Conservation (phyloP, 1,140 invertebrate genomes). For the Eufriesea mexicana region DNA sequence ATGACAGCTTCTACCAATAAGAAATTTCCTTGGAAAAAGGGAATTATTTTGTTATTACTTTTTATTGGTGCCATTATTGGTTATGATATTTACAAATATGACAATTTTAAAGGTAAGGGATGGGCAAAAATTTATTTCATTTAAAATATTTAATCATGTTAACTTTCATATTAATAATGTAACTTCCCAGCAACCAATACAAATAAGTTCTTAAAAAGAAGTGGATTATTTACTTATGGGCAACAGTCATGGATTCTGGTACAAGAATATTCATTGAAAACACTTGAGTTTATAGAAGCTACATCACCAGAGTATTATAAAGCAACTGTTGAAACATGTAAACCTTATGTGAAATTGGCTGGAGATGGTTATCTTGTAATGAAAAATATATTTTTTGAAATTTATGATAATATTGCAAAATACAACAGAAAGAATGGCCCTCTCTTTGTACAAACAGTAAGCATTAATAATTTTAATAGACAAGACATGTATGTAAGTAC, state of each 20-base stretch:
- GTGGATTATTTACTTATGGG: conserved; percentile 84
- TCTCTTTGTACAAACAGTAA: conserved; percentile 83
- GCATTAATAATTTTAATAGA: conserved; percentile 66
- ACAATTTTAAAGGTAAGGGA: conserved; percentile 77
- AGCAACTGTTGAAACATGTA: conserved; percentile 81
- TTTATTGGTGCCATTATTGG: conserved; percentile 73
- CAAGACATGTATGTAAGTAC: not conserved
- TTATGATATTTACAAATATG: conserved; percentile 78
- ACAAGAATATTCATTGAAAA: conserved; percentile 83
- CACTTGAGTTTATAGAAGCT: conserved; percentile 85
- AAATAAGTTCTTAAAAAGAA: conserved; percentile 84
- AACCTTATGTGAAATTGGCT: conserved; percentile 85
- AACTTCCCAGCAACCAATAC: conserved; percentile 80
- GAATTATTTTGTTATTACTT: conserved; percentile 75
- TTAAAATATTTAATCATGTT: not conserved
- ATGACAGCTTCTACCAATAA: conserved; percentile 76
- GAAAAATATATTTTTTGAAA: conserved; percentile 81
- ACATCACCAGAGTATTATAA: conserved; percentile 87
- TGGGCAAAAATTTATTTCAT: not conserved
- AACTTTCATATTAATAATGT: conserved; percentile 17
- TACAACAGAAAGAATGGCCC: conserved; percentile 85
- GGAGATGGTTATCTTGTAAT: conserved; percentile 83
- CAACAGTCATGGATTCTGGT: conserved; percentile 84
- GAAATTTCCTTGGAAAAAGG: conserved; percentile 78
- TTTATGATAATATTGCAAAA: conserved; percentile 82